Conservation (phyloP, 2,797 vertebrate genomes). For the Platalea minor region DNA sequence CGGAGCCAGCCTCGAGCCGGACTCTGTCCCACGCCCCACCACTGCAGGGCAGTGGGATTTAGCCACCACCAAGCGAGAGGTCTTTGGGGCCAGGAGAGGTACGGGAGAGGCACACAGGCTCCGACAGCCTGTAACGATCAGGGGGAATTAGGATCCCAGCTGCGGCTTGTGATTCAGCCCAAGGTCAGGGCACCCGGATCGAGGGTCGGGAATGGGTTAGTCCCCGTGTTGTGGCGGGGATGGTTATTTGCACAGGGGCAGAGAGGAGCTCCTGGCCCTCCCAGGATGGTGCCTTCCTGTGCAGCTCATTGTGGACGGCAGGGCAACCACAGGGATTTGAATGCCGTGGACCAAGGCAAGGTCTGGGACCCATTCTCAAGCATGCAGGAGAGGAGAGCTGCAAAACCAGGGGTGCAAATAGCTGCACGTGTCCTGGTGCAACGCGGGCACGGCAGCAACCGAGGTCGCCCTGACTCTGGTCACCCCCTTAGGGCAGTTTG, state of each 20-base stretch:
- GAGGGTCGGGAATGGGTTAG: background rate
- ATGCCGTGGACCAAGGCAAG: rapidly evolving
- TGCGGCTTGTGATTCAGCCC: background rate
- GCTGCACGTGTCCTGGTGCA: background rate
- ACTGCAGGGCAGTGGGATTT: rapidly evolving
- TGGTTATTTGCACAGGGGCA: background rate
- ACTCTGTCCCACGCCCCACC: rapidly evolving
- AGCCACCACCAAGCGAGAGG: background rate
- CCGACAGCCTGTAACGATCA: rapidly evolving
- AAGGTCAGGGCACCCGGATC: rapidly evolving
- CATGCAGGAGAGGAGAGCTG: background rate
- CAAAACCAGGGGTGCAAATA: too few species aligned
- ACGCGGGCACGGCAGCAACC: rapidly evolving
- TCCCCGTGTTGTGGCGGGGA: rapidly evolving
- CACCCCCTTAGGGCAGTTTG: background rate
- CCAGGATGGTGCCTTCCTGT: rapidly evolving
- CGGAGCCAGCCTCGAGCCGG: rapidly evolving
- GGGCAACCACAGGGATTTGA: background rate
- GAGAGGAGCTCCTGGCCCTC: background rate
- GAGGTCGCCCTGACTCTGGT: rapidly evolving
- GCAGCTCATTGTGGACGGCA: rapidly evolving
- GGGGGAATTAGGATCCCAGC: background rate
- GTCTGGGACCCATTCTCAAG: background rate
- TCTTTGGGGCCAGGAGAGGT: background rate
- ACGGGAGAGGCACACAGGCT: rapidly evolving